Conservation (phyloP, 2,113 vertebrate species). For the Prunella fulvescens region DNA sequence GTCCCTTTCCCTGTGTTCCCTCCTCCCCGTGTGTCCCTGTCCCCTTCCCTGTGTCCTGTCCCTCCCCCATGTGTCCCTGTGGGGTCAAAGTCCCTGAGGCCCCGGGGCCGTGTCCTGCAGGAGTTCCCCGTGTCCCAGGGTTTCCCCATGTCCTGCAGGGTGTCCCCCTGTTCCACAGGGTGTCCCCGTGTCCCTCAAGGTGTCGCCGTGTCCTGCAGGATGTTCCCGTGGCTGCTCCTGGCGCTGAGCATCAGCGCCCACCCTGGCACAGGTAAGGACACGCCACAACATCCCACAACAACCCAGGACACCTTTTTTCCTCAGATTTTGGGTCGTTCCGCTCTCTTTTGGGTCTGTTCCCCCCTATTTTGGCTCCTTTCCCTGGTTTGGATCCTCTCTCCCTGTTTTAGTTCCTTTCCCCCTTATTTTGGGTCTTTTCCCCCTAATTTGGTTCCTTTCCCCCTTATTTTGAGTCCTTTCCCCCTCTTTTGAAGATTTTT, state of each 20-base stretch:
- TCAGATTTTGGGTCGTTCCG: not conserved
- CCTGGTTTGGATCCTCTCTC: not conserved
- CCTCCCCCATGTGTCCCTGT: not conserved
- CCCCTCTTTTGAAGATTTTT: accelerated
- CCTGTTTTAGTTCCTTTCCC: accelerated
- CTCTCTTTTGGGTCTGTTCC: not conserved
- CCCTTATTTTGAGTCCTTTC: accelerated
- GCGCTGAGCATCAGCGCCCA: not conserved
- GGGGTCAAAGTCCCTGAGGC: not conserved
- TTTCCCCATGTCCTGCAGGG: not conserved
- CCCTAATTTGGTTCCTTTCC: accelerated
- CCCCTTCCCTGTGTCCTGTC: not conserved
- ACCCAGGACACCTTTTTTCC: accelerated
- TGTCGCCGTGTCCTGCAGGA: not conserved
- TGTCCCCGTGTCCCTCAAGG: not conserved
- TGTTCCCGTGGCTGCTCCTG: not conserved
- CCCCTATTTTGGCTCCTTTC: no score
- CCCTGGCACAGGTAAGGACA: not conserved
- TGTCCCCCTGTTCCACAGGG: not conserved
- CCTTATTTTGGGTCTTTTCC: accelerated
- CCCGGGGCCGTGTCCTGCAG: not conserved
- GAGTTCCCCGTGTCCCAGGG: not conserved
- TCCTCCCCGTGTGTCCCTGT: not conserved
- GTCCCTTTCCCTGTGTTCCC: not conserved
- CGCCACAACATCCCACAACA: accelerated